phyloP scores from a whole-genome alignment of 2,113 vertebrate genomes.

The Numenius arquata region DNA sequence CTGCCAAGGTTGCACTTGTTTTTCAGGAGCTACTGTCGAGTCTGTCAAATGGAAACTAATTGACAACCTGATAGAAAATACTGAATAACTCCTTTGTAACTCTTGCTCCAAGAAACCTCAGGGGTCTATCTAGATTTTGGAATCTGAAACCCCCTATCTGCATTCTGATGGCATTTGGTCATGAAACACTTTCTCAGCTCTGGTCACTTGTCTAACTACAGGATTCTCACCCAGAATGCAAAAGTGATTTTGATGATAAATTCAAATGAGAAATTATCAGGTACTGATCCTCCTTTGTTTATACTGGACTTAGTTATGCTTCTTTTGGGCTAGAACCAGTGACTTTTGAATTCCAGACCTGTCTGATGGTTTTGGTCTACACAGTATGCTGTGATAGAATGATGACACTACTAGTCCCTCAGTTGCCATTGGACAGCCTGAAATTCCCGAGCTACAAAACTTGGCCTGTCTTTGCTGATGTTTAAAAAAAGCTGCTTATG shows the following conservation, averaged over 20 bases:
- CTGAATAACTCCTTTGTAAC: background rate
- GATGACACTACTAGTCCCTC: background rate
- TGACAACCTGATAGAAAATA: background rate
- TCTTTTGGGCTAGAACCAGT: background rate
- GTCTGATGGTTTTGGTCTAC: background rate
- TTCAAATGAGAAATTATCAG: background rate
- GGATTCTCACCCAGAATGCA: background rate
- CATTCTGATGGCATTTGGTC: background rate
- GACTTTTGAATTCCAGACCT: background rate
- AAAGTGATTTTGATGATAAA: background rate
- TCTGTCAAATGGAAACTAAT: background rate
- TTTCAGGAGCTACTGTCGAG: slow-evolving; percentile 26
- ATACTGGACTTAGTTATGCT: background rate
- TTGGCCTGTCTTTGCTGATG: background rate
- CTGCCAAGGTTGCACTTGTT: slow-evolving; percentile 16
- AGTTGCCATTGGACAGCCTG: background rate
- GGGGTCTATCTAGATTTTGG: background rate
- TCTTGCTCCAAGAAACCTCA: background rate
- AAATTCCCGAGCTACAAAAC: background rate
- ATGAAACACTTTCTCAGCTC: background rate
- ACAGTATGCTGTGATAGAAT: background rate
- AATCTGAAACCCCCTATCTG: background rate
- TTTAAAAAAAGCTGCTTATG: background rate
- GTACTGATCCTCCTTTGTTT: background rate
- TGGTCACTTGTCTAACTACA: background rate